Conservation (phyloP, 1,140 invertebrate genomes). For the Sinonovacula constricta region DNA sequence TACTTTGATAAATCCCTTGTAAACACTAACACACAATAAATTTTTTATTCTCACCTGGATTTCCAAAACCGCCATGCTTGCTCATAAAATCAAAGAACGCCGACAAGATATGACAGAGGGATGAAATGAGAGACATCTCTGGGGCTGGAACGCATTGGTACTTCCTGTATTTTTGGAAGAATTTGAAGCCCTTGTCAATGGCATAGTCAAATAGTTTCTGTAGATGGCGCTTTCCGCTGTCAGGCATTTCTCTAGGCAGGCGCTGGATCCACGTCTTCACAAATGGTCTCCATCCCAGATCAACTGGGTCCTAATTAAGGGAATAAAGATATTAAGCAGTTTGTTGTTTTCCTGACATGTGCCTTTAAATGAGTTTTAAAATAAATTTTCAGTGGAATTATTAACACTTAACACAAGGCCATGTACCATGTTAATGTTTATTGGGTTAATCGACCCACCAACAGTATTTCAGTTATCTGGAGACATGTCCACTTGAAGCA, state of each 20-base stretch:
- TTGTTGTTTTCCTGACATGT: no score
- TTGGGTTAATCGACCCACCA: no score
- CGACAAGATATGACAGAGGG: constrained; percentile 74
- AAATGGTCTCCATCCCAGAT: constrained; percentile 76
- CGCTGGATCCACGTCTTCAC: constrained; percentile 76
- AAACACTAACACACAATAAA: no score
- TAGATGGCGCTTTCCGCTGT: constrained; percentile 79
- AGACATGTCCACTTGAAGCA: no score
- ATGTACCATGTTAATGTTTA: no score
- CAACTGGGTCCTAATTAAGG: constrained; percentile 73
- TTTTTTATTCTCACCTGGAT: constrained; percentile 67
- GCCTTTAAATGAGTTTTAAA: no score
- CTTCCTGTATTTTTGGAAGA: constrained; percentile 65
- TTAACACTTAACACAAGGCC: no score
- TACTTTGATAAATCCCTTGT: no score
- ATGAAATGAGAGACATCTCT: constrained; percentile 69
- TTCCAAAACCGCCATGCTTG: constrained; percentile 75
- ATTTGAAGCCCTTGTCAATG: constrained; percentile 83
- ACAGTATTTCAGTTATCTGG: no score
- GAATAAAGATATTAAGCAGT: no score
- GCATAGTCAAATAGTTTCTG: constrained; percentile 82
- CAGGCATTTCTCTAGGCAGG: constrained; percentile 75
- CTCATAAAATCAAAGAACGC: constrained; percentile 75
- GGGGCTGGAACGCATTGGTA: constrained; percentile 69
- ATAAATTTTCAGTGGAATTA: no score